Conservation (phyloP, 2,113 vertebrate genomes). For the Pitta sordida region DNA sequence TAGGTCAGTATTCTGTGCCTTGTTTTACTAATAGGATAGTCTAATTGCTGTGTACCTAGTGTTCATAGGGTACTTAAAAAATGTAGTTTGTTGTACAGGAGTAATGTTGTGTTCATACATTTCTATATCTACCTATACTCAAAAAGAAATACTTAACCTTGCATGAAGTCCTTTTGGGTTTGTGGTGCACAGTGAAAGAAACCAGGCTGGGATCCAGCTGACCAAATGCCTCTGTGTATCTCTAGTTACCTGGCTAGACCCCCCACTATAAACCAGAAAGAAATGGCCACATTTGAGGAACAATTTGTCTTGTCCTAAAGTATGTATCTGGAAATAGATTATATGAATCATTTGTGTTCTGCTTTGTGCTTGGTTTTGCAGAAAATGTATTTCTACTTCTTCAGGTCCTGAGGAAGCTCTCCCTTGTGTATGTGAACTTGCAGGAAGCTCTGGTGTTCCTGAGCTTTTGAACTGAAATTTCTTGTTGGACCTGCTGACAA, state of each 20-base stretch:
- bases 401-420: neutral
- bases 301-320: neutral
- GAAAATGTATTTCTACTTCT: neutral
- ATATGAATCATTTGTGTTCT: neutral
- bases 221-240: neutral
- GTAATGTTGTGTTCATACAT: neutral
- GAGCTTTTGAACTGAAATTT: neutral
- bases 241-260: neutral
- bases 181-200: neutral
- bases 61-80: neutral
- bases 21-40: neutral
- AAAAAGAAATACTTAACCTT: neutral
- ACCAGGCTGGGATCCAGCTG: neutral
- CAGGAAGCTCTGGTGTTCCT: neutral
- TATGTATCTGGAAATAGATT: neutral
- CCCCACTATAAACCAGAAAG: neutral
- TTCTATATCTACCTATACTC: neutral
- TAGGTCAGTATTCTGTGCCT: conserved; percentile 12
- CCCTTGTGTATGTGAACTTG: neutral
- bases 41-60: neutral
- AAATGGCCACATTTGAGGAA: neutral
- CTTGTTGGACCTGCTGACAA: neutral
- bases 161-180: neutral
- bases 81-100: neutral
- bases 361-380: neutral